Evolutionary conservation across 2,797 vertebrate genomes (phyloP), one percentile per base, ranked within the genome.

Genomic region (Pyrocephalus nanus): DNA sequence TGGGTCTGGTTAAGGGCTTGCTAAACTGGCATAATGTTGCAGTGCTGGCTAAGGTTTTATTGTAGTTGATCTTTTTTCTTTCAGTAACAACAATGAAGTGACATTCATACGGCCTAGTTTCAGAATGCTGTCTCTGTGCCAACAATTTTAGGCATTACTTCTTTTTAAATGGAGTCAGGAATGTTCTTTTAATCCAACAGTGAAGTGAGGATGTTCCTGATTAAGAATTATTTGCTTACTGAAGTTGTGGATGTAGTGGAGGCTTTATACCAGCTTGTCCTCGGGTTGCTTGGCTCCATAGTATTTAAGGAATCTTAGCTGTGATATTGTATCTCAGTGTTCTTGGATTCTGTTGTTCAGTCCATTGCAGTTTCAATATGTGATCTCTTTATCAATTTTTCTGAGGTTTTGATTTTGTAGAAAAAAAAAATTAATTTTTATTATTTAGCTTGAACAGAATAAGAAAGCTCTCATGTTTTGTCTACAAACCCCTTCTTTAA

Each of bases 61-160:
- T 96, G 96, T 90, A 95, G 97, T 96, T 79, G 95, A 96, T 97
- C 97, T 97, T 97, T 92, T 95, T 95, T 97, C 97, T 97, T 98
- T 98, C 96, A 97, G 85, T 94, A 94, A 85, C 96, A 98, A 98
- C 98, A 98, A 98, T 98, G 97, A 96, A 96, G 96, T 97, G 97
- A 97, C 97, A 97, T 98, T 98, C 95, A 93, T 97, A 97, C 84
- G 87, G 98, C 97, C 97, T 97, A 95, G 96, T 97, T 98, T 98
- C 95, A 94, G 98, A 95, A 95, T 93, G 94, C 94, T 93, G 74
- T 85, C 82, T 91, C 88, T 88, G 86, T 94, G 97, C 98, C 98
- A 98, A 96, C 90, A 91, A 85, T 98, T 96, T 97, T 95, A 95
- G 97, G 92, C 96, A 97, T 97, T 96, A 89, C 86, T 97, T 97